Conservation (phyloP, 2,113 vertebrate genomes). For the Chunga burmeisteri region DNA sequence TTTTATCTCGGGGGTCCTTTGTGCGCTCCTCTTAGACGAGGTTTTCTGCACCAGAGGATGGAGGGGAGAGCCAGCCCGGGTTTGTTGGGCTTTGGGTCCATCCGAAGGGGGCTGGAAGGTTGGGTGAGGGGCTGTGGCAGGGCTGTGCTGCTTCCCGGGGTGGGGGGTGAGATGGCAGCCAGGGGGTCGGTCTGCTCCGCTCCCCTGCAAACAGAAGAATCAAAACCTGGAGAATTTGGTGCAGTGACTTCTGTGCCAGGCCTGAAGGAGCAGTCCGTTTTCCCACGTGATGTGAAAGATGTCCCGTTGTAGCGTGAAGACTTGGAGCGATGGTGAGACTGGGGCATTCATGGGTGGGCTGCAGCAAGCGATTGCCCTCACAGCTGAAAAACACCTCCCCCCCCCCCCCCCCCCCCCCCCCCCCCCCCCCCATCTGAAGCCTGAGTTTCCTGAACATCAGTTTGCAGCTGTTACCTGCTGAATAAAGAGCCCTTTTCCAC, state of each 20-base stretch:
- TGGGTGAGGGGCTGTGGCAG: not conserved
- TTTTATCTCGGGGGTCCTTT: not conserved
- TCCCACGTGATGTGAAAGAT: not conserved
- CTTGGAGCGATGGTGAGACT: not conserved
- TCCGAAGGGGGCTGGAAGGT: not conserved
- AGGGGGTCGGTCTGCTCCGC: accelerated
- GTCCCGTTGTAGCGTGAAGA: accelerated
- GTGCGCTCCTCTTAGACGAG: accelerated
- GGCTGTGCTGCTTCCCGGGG: not conserved
- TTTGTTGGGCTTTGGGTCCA: not conserved
- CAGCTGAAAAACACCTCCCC: not conserved
- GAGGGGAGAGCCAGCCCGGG: not conserved
- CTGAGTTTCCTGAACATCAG: not conserved
- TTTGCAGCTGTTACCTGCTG: not conserved
- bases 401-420: no score
- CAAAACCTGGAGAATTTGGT: not conserved
- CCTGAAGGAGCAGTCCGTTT: accelerated
- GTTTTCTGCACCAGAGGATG: not conserved
- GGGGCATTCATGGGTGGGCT: not conserved
- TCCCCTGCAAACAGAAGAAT: not conserved
- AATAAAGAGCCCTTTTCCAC: not conserved
- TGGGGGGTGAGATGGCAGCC: not conserved
- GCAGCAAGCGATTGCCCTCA: accelerated
- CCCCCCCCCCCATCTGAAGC: accelerated
- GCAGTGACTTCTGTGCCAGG: not conserved